These are phyloP conservation scores for Ornithorhynchus anatinus DNA, from an alignment of 2,113 vertebrate species.

Conservation along the genomic window DNA sequence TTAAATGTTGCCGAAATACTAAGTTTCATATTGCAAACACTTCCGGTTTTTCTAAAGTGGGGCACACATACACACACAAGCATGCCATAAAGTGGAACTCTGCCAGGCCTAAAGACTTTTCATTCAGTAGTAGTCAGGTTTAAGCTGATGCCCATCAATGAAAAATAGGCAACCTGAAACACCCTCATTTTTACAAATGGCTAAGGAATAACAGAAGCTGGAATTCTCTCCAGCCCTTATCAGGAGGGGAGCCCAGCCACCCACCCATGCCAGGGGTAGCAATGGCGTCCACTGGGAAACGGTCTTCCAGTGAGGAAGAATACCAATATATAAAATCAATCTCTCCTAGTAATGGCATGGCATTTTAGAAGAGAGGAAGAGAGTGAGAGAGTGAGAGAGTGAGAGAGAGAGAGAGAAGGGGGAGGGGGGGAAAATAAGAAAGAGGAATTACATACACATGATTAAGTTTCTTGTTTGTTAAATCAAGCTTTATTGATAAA, in stretches of 20 bases:
- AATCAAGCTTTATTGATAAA: conserved; percentile 88
- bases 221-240: conserved; percentile 55
- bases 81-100: conserved; percentile 67
- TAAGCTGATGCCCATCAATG: conserved; percentile 67
- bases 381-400: too few relatives aligned
- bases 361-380: conserved; percentile 65
- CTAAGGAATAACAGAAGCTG: conserved; percentile 47
- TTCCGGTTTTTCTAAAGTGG: conserved; percentile 68
- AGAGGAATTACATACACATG: conserved; percentile 77
- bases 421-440: too few relatives aligned
- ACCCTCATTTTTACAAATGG: conserved; percentile 60
- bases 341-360: conserved; percentile 69
- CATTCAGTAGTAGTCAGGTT: conserved; percentile 73
- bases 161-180: conserved; percentile 59
- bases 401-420: too few relatives aligned
- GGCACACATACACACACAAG: conserved; percentile 66
- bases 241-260: conserved; percentile 43
- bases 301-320: conserved; percentile 70
- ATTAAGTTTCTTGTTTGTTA: conserved; percentile 79
- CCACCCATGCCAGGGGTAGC: conserved; percentile 62
- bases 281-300: conserved; percentile 69
- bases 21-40: conserved; percentile 76
- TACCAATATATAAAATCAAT: conserved; percentile 65
- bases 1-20: conserved; percentile 79
- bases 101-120: conserved; percentile 75